Evolutionary conservation across 2,113 vertebrate species (phyloP), one percentile per base, ranked within the genome.

Genomic region (Protobothrops flavoviridis): DNA sequence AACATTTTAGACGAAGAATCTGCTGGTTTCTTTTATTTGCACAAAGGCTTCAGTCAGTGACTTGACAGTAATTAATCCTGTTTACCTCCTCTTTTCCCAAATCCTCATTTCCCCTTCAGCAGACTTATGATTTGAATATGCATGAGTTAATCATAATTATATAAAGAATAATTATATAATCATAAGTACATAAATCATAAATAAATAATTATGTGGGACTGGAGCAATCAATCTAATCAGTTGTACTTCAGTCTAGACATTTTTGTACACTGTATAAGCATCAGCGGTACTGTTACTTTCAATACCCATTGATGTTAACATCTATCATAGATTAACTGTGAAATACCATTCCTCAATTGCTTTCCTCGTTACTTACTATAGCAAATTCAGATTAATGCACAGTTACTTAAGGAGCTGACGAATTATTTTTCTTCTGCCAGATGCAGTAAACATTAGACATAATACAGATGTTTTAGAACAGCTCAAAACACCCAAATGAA

Each of bases 101-200:
- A 85, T 26, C 55, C 55, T 59, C 61, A 74, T 39, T 26, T 39
- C 48, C 50, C 50, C 61, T 52, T 92, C 13, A 56, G 33, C 53
- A 21, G 2, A 43, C 3, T 92, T 89, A 45, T 50, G 20, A 43
- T 89, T 74, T 92, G 50, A 89, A 92, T 88, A 92, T 92, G 50
- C 50, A 89, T 89, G 61, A 81, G 91, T 92, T 92, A 92, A 89
- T 92, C 91, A 92, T 92, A 88, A 89, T 88, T 89, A 89, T 88
- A 69, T 74, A 53, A 74, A 74, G 87, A 74, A 43, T 89, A 92
- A 92, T 92, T 92, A 92, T 92, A 55, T 69, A 88, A 69, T 88
- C 87, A 92, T 21, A 92, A 88, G 87, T 50, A 92, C 45, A 88
- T 89, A 74, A 69, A 92, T 88, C 45, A 89, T 88, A 89, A 92